A percentile compares a stretch with the other conserved stretches of the same genome.
phyloP scores from a whole-genome alignment of 2,888 invertebrate species.

The Sesia bembeciformis region DNA sequence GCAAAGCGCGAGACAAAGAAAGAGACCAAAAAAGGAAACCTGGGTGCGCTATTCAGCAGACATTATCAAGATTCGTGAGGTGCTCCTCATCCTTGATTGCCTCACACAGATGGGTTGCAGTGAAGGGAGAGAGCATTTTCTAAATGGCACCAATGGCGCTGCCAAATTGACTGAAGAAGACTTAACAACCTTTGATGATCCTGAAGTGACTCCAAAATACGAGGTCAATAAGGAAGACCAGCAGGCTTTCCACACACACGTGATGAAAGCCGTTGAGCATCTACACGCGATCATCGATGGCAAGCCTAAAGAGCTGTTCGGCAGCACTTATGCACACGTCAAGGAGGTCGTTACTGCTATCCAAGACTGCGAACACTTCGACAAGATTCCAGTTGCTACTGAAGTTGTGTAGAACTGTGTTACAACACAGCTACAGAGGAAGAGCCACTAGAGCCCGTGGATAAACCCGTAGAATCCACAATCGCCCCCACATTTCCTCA shows the following conservation, averaged over 20 bases:
- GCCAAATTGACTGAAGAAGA: slow-evolving; percentile 84
- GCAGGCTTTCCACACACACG: slow-evolving; percentile 77
- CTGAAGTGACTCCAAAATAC: slow-evolving; percentile 82
- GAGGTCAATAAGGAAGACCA: slow-evolving; percentile 77
- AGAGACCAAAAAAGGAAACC: slow-evolving; percentile 85
- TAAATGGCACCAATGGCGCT: slow-evolving; percentile 89
- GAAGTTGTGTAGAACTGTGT: slow-evolving; percentile 19
- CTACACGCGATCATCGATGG: slow-evolving; percentile 88
- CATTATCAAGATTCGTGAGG: slow-evolving; percentile 84
- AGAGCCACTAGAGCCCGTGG: slow-evolving; percentile 26
- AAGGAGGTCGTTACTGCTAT: slow-evolving; percentile 86
- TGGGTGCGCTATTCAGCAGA: slow-evolving; percentile 86
- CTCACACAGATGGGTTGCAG: slow-evolving; percentile 84
- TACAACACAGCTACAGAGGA: slow-evolving; percentile 17
- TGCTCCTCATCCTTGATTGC: slow-evolving; percentile 84
- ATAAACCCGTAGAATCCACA: slow-evolving; percentile 12
- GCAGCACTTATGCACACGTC: slow-evolving; percentile 85
- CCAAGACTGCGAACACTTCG: slow-evolving; percentile 89
- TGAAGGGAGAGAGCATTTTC: slow-evolving; percentile 86
- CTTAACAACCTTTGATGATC: slow-evolving; percentile 81
- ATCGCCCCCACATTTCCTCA: slow-evolving; percentile 21
- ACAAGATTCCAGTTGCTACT: slow-evolving; percentile 64
- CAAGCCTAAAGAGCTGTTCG: slow-evolving; percentile 85
- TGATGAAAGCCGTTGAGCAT: slow-evolving; percentile 88
- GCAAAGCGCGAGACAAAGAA: slow-evolving; percentile 91